A percentile compares a stretch with the other conserved stretches of the same genome.
phyloP scores from a whole-genome alignment of 1,140 invertebrate species.

The Cotesia vestalis region DNA sequence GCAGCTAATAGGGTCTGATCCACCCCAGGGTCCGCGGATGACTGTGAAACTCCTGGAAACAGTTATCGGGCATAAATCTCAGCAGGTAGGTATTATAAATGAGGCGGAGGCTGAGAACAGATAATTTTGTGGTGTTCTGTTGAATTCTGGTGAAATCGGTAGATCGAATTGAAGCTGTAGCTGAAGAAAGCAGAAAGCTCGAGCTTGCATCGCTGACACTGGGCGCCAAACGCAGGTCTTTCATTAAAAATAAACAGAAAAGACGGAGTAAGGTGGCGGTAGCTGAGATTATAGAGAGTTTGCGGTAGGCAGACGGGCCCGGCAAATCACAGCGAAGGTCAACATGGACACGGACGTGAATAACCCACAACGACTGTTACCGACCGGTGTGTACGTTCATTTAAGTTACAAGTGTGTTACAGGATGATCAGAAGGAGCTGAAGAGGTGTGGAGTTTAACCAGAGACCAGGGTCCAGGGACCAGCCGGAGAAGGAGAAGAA shows the following conservation, averaged over 20 bases:
- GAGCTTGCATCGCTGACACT: not conserved
- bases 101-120: not conserved
- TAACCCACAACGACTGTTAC: not conserved
- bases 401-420: not conserved
- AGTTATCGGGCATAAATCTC: conserved; percentile 29
- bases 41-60: conserved; percentile 10
- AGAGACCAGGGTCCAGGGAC: conserved; percentile 14
- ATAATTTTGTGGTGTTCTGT: not conserved
- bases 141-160: conserved; percentile 29
- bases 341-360: conserved; percentile 3
- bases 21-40: not conserved
- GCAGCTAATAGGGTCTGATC: conserved; percentile 35
- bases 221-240: not conserved
- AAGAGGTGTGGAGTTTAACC: conserved; percentile 26
- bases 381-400: not conserved
- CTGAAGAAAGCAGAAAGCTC: not conserved
- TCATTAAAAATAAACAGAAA: not conserved
- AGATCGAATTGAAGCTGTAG: conserved; percentile 9
- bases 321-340: conserved; percentile 35
- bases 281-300: not conserved
- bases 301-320: not conserved
- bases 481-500: conserved; percentile 29
- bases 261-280: not conserved
- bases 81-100: conserved; percentile 4
- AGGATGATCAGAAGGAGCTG: conserved; percentile 1